Percentiles rank a stretch among this genome's conserved stretches.
Conservation (phyloP, 2,888 invertebrate species). For the Pyrgus malvae region DNA sequence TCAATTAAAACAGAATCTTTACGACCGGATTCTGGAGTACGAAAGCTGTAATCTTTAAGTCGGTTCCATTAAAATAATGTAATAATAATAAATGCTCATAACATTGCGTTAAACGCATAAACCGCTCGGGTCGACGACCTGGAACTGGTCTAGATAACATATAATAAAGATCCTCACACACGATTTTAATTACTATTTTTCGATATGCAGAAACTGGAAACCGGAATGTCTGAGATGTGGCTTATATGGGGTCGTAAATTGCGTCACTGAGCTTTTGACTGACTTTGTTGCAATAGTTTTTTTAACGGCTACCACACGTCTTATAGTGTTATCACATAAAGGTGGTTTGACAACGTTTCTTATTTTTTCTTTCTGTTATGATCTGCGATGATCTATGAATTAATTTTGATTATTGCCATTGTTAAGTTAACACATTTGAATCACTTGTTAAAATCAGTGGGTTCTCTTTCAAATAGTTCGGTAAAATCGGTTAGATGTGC, state of each 20-base stretch:
- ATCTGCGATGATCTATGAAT: too few relatives aligned
- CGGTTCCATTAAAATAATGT: slow-evolving; percentile 23
- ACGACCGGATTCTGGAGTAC: slow-evolving; percentile 20
- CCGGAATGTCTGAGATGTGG: slow-evolving; percentile 39
- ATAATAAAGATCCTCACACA: slow-evolving; percentile 54
- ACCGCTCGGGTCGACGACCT: slow-evolving; percentile 32
- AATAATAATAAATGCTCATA: slow-evolving; percentile 27
- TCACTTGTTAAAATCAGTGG: too few relatives aligned
- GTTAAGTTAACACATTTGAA: too few relatives aligned
- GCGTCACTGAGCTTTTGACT: neutral
- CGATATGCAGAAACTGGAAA: slow-evolving; percentile 44
- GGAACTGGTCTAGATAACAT: slow-evolving; percentile 43
- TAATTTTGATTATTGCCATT: too few relatives aligned
- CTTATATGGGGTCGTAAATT: neutral
- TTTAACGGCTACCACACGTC: too few relatives aligned
- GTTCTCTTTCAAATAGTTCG: too few relatives aligned
- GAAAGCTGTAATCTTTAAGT: slow-evolving; percentile 20
- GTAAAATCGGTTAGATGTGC: too few relatives aligned
- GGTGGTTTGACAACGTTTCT: too few relatives aligned
- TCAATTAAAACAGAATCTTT: slow-evolving; percentile 22
- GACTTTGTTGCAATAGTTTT: too few relatives aligned
- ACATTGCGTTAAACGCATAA: slow-evolving; percentile 42
- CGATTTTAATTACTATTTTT: slow-evolving; percentile 65
- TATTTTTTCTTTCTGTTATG: too few relatives aligned
- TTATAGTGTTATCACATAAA: too few relatives aligned